Base-by-base conservation (phyloP, 2,113 vertebrate species). In the Muntiacus muntjak region DNA sequence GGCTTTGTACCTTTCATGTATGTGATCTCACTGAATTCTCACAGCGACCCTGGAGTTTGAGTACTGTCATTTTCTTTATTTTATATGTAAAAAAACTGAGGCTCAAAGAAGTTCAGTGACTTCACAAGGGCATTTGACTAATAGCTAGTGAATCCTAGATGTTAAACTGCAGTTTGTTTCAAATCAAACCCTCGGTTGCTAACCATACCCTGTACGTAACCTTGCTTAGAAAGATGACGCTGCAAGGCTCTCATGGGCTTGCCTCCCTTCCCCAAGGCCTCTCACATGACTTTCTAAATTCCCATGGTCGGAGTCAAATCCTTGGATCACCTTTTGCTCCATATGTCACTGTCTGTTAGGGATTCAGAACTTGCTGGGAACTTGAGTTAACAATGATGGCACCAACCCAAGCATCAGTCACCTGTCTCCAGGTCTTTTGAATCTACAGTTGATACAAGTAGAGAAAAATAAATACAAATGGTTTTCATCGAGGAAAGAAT, bases 401-500 rank as follows among this genome's bases (percentile, higher is more conserved):
- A 89, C 47, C 30, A 47, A 17, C 47, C 28, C 91, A 93, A 58
- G 40, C 28, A 93, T 7, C 87, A 43, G 7, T 90, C n/a, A 40
- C 30, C 97, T 97, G 92, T 33, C 45, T 16, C 0, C 55, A 60
- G 40, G 13, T 95, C 58, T 86, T 96, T 86, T 89, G 33, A 47
- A 98, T 95, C 55, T 97, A 71, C 26, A 14, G 9, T 52, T 97
- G 94, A 89, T 52, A 97, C 2, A 23, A n/a, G 25, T 8, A 74
- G 36, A 84, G 26, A 94, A 93, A 89, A 97, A 76, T 45, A 78
- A 92, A 64, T 60, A 47, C 8, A 26, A 23, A 76, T 58, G 84
- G 19, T 57, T 88, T 97, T 93, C 47, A 89, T 89, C 6, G 3
- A 91, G 28, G 28, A 96, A 94, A 91, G 52, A 96, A 74, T 87